Conservation (phyloP, 2,113 vertebrate genomes). For the Mormoops blainvillei region DNA sequence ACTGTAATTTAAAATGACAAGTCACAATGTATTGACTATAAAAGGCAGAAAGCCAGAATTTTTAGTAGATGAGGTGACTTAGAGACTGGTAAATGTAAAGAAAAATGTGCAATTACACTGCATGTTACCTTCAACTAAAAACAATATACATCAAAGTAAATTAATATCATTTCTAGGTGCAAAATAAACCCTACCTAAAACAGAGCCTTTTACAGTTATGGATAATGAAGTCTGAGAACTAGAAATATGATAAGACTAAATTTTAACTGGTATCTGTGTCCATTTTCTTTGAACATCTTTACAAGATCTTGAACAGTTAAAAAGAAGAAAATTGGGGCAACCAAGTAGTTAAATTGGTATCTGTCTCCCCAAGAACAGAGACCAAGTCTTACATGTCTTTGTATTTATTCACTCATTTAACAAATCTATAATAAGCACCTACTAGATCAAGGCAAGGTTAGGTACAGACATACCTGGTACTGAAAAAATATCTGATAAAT, state of each 20-base stretch:
- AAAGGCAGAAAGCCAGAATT: not conserved
- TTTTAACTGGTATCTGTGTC: not conserved
- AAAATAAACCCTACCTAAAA: slow-evolving; percentile 36
- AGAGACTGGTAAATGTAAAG: not conserved
- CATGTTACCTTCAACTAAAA: not conserved
- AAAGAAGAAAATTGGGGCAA: not conserved
- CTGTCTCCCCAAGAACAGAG: not conserved
- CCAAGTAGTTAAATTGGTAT: not conserved
- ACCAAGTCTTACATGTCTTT: not conserved
- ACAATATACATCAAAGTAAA: not conserved
- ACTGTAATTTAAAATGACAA: not conserved
- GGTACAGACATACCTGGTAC: not conserved
- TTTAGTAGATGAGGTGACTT: not conserved
- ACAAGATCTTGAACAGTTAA: not conserved
- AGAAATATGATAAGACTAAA: not conserved
- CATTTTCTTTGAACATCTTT: not conserved
- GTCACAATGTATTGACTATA: not conserved
- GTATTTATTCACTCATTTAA: not conserved
- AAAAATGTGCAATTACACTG: not conserved
- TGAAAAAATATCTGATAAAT: slow-evolving; percentile 13
- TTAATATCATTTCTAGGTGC: not conserved
- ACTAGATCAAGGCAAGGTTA: not conserved
- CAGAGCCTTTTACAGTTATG: not conserved
- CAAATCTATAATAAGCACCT: not conserved
- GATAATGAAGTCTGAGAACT: not conserved